These are phyloP conservation scores for Pocillopora grandis DNA, from an alignment of 92 coral and sea anemone genomes.

Conservation along the genomic window DNA sequence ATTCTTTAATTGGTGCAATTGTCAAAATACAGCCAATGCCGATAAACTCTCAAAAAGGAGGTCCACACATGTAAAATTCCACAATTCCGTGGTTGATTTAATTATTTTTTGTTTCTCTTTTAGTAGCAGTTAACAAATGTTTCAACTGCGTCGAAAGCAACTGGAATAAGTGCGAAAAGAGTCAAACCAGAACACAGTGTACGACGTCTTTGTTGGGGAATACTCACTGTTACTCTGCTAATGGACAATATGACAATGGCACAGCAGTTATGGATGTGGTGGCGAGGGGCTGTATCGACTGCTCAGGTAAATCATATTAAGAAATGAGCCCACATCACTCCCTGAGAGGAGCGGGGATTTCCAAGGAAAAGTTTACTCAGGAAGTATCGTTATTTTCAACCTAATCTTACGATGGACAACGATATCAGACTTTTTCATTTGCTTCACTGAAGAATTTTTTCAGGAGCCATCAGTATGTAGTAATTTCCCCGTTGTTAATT, in stretches of 20 bases:
- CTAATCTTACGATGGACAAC: no score
- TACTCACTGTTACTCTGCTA: conserved; percentile 34
- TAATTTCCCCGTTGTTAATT: no score
- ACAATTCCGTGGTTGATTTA: no score
- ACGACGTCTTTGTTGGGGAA: not conserved
- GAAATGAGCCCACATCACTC: not conserved
- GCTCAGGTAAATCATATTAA: conserved; percentile 15
- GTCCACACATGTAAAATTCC: no score
- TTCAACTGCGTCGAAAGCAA: conserved; percentile 23
- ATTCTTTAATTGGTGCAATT: no score
- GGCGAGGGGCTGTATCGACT: conserved; percentile 32
- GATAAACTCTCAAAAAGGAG: not conserved
- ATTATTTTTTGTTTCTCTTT: not conserved
- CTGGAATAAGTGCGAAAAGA: conserved; percentile 19
- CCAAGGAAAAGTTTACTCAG: not conserved
- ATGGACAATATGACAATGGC: conserved; percentile 36
- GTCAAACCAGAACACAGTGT: conserved; percentile 2
- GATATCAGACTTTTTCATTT: no score
- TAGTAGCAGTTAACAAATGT: conserved; percentile 23
- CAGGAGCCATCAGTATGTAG: no score
- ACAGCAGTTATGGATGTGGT: conserved; percentile 8
- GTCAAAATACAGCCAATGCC: not conserved
- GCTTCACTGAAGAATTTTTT: no score
- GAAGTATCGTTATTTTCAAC: no score
- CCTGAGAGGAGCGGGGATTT: not conserved